Evolutionary conservation across 2,113 vertebrate genomes (phyloP).

Genomic region (Chaetops frenatus): DNA sequence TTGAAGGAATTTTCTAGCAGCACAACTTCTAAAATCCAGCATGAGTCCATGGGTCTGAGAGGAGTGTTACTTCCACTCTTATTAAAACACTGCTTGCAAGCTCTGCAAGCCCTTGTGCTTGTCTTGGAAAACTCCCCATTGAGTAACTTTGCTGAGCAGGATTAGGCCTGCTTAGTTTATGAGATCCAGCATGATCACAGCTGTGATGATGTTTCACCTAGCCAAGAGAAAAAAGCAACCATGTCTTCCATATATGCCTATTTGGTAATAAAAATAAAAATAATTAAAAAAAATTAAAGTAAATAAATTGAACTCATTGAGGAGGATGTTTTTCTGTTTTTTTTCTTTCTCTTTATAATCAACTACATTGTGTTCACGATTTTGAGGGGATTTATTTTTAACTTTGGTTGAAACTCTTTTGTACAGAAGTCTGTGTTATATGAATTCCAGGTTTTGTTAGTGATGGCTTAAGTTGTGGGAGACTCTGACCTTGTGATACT

Average conservation of each 20-base stretch:
- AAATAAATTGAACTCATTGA: background rate
- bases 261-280: background rate
- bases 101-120: background rate
- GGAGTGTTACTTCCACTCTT: background rate
- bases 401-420: background rate
- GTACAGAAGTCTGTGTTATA: background rate
- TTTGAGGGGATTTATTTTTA: background rate
- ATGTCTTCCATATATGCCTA: background rate
- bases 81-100: background rate
- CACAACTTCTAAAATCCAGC: background rate
- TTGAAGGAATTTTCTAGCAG: background rate
- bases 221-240: background rate
- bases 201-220: background rate
- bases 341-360: background rate
- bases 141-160: background rate
- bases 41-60: background rate
- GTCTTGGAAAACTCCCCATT: background rate
- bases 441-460: background rate
- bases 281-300: background rate
- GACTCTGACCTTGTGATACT: conserved; percentile 1
- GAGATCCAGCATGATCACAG: background rate
- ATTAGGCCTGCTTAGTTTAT: background rate
- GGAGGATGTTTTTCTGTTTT: fast-evolving
- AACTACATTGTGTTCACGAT: background rate
- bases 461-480: background rate